A percentile compares a stretch with the other conserved stretches of the same genome.
phyloP scores from a whole-genome alignment of 1,140 invertebrate species.

The Cydia strobilella region DNA sequence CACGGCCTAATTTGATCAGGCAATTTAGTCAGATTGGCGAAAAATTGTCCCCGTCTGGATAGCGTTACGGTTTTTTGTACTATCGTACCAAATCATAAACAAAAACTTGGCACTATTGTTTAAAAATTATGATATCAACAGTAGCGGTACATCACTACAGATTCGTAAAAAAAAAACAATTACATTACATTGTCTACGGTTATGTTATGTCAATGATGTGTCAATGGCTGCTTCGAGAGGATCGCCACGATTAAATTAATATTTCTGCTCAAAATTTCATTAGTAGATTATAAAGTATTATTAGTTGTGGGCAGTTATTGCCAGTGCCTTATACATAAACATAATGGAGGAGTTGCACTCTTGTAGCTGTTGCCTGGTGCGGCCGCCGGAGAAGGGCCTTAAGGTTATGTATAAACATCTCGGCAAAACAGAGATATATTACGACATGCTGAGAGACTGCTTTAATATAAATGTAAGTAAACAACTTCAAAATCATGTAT shows the following conservation, averaged over 20 bases:
- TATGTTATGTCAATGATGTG: too few relatives aligned
- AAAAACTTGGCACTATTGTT: neutral
- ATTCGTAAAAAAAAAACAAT: neutral
- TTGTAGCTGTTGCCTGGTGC: neutral
- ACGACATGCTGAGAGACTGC: neutral
- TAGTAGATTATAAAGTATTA: too few relatives aligned
- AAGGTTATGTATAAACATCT: neutral
- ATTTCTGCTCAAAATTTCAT: neutral
- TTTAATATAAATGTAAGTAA: conserved; percentile 6
- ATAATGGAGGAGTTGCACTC: neutral
- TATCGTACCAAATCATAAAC: too few relatives aligned
- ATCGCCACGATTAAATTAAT: too few relatives aligned
- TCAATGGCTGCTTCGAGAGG: neutral
- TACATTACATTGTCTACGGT: neutral
- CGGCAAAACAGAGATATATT: neutral
- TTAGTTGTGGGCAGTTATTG: too few relatives aligned
- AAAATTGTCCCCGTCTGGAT: too few relatives aligned
- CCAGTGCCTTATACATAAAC: neutral
- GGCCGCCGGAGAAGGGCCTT: neutral
- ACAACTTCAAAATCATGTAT: too few relatives aligned
- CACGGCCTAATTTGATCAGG: too few relatives aligned
- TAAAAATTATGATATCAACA: neutral
- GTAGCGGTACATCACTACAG: neutral
- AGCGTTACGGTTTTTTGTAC: too few relatives aligned
- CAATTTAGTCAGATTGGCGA: too few relatives aligned